Conservation (phyloP, 1,140 invertebrate genomes). For the Paralvinella palmiformis region DNA sequence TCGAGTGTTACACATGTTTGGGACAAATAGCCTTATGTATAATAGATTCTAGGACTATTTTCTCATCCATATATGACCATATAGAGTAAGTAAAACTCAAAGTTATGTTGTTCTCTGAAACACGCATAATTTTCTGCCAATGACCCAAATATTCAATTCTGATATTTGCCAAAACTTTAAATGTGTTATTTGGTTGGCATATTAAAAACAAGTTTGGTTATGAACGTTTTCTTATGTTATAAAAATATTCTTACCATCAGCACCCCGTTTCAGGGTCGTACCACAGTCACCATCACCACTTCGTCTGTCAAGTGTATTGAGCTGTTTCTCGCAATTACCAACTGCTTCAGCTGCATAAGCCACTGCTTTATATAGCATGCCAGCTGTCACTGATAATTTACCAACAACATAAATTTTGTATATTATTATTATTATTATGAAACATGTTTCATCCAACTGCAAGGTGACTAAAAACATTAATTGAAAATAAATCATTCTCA, state of each 20-base stretch:
- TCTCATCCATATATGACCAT: not conserved
- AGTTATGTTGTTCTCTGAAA: not conserved
- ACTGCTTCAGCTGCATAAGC: not conserved
- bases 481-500: no score
- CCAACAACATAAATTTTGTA: no score
- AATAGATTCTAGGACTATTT: no score
- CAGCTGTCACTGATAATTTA: no score
- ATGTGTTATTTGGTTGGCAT: not conserved
- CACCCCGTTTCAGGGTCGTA: slow-evolving; percentile 62
- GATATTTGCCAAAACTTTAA: not conserved
- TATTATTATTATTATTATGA: no score
- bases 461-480: no score
- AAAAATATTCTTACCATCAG: slow-evolving; percentile 41
- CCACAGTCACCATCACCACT: slow-evolving; percentile 81
- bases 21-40: no score
- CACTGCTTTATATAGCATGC: no score
- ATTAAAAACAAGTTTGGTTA: not conserved
- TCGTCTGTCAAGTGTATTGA: slow-evolving; percentile 68
- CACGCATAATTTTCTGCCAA: not conserved
- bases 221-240: not conserved
- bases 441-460: no score
- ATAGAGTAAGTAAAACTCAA: not conserved
- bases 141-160: not conserved
- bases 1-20: no score
- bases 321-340: slow-evolving; percentile 52